Evolutionary conservation across 2,888 invertebrate species (phyloP).

Genomic region (Lochmaea crataegi): DNA sequence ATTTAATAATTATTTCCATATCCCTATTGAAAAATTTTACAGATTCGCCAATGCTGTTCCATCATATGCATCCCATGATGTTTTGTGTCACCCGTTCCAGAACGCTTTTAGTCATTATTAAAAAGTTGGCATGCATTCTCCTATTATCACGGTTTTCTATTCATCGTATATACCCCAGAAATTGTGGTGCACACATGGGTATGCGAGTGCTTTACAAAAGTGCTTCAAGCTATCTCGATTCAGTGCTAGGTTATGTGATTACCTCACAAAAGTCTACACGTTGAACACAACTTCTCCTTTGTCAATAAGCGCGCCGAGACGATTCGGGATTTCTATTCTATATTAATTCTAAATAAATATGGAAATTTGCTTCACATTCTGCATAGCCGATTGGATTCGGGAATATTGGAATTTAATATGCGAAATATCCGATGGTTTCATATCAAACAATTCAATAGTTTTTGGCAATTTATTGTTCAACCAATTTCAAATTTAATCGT

Average conservation of each 20-base stretch:
- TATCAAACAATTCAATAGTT: background rate
- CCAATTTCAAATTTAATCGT: too few relatives aligned
- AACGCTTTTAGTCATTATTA: slow-evolving; percentile 34
- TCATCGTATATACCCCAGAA: slow-evolving; percentile 27
- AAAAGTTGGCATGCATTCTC: slow-evolving; percentile 36
- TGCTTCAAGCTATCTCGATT: slow-evolving; percentile 18
- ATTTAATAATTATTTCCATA: background rate
- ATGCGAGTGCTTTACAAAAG: slow-evolving; percentile 31
- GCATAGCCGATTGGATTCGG: background rate
- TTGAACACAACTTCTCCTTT: slow-evolving; percentile 8
- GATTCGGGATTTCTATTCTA: slow-evolving; percentile 8
- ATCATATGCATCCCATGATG: slow-evolving; percentile 15
- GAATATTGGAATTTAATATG: slow-evolving; percentile 7
- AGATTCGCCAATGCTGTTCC: background rate
- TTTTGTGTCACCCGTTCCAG: slow-evolving; percentile 19
- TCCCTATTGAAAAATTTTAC: background rate
- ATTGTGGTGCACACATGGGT: slow-evolving; percentile 26
- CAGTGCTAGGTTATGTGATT: slow-evolving; percentile 17
- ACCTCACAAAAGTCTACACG: slow-evolving; percentile 12
- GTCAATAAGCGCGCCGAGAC: slow-evolving; percentile 5
- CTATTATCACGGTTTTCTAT: slow-evolving; percentile 27
- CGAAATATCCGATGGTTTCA: background rate
- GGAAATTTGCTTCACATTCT: background rate
- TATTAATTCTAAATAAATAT: slow-evolving; percentile 9
- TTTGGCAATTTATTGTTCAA: too few relatives aligned